A percentile compares a stretch with the other conserved stretches of the same genome.
Evolutionary conservation across 2,113 vertebrate species (phyloP).

Genomic region (Thamnaconus septentrionalis): DNA sequence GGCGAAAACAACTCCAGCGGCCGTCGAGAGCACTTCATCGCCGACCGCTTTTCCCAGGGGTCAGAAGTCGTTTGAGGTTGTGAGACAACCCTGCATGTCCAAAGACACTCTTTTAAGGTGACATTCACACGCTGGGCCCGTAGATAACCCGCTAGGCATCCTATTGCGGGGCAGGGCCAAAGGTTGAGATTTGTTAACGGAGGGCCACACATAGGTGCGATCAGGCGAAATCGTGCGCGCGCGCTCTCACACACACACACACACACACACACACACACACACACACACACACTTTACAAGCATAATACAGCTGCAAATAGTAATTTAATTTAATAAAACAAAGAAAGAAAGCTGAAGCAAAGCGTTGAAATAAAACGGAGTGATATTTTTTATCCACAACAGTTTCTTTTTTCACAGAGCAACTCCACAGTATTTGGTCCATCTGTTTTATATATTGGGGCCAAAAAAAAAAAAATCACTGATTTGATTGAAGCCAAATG

Average conservation of each 20-base stretch:
- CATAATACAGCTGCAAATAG: background rate
- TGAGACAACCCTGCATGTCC: slow-evolving; percentile 49
- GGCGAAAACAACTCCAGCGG: slow-evolving; percentile 33
- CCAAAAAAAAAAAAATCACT: slow-evolving; percentile 60
- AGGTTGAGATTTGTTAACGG: slow-evolving; percentile 24
- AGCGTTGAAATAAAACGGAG: slow-evolving; percentile 16
- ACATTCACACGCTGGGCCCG: slow-evolving; percentile 50
- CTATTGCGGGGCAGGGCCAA: slow-evolving; percentile 31
- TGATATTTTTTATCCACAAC: slow-evolving; percentile 11
- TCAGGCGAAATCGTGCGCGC: too few species aligned
- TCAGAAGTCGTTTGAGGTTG: slow-evolving; percentile 53
- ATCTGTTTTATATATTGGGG: slow-evolving; percentile 71
- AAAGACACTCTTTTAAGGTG: slow-evolving; percentile 52
- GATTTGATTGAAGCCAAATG: slow-evolving; percentile 74
- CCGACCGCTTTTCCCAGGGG: slow-evolving; percentile 39
- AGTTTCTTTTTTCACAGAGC: too few species aligned
- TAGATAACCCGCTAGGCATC: slow-evolving; percentile 42
- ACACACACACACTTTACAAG: background rate
- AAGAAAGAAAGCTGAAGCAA: background rate
- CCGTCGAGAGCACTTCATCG: slow-evolving; percentile 1
- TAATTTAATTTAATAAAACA: background rate
- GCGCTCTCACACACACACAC: slow-evolving; percentile 41
- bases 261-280: slow-evolving; percentile 4
- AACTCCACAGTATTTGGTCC: slow-evolving; percentile 48
- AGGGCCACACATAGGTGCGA: too few species aligned